Base-by-base conservation (phyloP, 1,140 invertebrate genomes). In the Luehdorfia chinensis region DNA sequence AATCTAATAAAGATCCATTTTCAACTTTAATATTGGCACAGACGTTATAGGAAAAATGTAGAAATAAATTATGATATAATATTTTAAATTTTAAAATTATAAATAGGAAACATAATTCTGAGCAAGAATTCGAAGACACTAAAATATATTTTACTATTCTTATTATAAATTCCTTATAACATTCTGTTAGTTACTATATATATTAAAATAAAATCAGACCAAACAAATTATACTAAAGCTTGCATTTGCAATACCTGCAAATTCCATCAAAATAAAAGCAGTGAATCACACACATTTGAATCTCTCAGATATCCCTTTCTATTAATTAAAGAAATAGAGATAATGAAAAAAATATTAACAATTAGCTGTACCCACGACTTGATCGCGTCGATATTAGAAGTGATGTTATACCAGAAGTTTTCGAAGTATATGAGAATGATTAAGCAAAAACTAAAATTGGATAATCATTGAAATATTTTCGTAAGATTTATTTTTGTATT, bases 101-200 rank as follows among this genome's bases (percentile, higher is more conserved):
- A 52, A 59, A 60, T 64, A 64, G 64, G 64, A 67, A 60, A 67
- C 64, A 50, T 56, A 48, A 46, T 30, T 43, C 32, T 67, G 64
- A 64, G 60, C 64, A 56, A 28, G 4, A 49, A 49, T 36, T 50
- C 49, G 18, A 50, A 47, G 33, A 50, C 27, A 27, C 41, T 51
- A 50, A 50, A 27, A 50, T 12, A 37, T 43, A 33, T 33, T 44
- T 39, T 9, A 39, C 9, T 30, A 16, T 9, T 12, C 7, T 39
- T 14, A 18, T 19, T n/a, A 11, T 18, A 19, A 19, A 34, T 15
- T 27, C 15, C 13, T 14, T 28, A 25, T 25, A 4, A 16, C 8
- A 30, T 30, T 30, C 23, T 28, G n/a, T 18, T n/a, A 34, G 15
- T 30, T 18, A 30, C 4, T 32, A 48, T 4, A 48, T 30, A 21